phyloP scores from a whole-genome alignment of 2,888 invertebrate genomes.

The Maniola hyperantus region DNA sequence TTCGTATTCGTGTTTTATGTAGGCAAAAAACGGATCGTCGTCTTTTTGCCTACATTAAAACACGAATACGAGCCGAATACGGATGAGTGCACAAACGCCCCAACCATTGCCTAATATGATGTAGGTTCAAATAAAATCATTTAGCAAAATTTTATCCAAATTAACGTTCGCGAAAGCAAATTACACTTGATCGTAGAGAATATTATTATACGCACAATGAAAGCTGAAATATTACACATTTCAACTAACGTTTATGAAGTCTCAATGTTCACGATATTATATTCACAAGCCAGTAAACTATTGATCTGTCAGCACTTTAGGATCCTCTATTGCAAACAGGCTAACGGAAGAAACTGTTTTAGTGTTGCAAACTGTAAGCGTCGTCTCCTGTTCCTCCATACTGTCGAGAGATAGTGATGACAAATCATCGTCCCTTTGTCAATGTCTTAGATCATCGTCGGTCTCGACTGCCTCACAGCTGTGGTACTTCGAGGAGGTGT shows the following conservation, averaged over 20 bases:
- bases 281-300: not conserved
- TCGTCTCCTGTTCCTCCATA: constrained; percentile 13
- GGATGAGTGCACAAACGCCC: no score
- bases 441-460: constrained; percentile 76
- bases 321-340: not conserved
- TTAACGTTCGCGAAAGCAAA: no score
- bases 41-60: no score
- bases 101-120: no score
- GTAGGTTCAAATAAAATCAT: no score
- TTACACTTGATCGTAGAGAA: not conserved
- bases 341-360: constrained; percentile 17
- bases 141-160: no score
- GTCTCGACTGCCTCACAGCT: constrained; percentile 89
- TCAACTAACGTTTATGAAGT: not conserved
- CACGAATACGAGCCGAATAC: no score
- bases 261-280: not conserved
- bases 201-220: not conserved
- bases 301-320: constrained; percentile 1
- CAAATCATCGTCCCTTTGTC: constrained; percentile 30
- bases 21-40: no score
- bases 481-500: constrained; percentile 89
- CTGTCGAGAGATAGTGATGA: constrained; percentile 12
- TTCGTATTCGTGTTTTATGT: no score
- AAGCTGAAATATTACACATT: not conserved
- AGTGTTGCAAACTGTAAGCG: constrained; percentile 11